These are phyloP conservation scores for Elephantulus edwardii DNA, from an alignment of 2,113 vertebrate genomes.

Conservation along the genomic window DNA sequence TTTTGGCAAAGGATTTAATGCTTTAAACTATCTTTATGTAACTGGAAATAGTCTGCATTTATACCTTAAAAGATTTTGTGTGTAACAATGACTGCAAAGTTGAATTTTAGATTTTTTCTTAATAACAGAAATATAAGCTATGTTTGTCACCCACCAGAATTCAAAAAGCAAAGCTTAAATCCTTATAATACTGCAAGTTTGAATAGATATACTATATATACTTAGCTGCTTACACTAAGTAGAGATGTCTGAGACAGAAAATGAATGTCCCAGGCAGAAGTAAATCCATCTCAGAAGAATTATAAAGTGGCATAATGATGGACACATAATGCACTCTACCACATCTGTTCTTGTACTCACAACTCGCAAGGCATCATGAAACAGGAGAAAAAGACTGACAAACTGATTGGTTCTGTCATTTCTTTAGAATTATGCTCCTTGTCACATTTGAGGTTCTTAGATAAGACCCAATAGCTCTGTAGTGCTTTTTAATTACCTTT, in stretches of 20 bases:
- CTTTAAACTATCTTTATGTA: background rate
- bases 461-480: background rate
- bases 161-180: background rate
- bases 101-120: background rate
- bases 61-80: background rate
- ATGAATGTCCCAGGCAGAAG: background rate
- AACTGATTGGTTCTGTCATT: background rate
- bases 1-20: constrained; percentile 22
- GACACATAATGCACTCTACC: rapidly evolving
- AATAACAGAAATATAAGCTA: background rate
- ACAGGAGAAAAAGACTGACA: background rate
- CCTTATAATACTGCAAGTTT: background rate
- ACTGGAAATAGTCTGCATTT: constrained; percentile 10
- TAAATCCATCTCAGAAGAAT: background rate
- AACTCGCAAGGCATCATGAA: background rate
- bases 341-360: background rate
- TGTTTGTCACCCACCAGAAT: background rate
- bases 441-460: background rate
- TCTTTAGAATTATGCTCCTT: background rate
- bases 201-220: background rate
- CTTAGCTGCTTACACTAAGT: background rate
- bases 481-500: constrained; percentile 44
- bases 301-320: background rate
- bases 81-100: background rate
- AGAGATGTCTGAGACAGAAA: background rate